phyloP scores from a whole-genome alignment of 2,888 invertebrate species.

The Cosmorhoe ocellata region DNA sequence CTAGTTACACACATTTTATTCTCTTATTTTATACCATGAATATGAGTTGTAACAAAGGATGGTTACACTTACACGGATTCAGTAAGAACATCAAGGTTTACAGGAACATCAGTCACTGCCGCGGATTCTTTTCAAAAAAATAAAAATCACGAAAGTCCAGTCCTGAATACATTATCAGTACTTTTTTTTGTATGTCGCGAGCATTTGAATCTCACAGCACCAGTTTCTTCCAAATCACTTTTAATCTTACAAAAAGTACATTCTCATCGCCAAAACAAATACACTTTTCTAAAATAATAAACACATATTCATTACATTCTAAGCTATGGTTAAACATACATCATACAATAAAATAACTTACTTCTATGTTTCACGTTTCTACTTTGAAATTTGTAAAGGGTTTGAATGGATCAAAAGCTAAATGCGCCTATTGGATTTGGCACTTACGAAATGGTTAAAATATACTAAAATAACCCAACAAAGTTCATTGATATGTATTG shows the following conservation, averaged over 20 bases:
- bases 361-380: conserved; percentile 69
- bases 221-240: conserved; percentile 61
- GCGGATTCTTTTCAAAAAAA: conserved; percentile 58
- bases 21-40: conserved; percentile 74
- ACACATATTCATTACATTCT: conserved; percentile 56
- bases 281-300: conserved; percentile 63
- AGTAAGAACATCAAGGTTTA: conserved; percentile 59
- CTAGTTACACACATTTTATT: conserved; percentile 81
- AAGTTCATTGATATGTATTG: conserved; percentile 50
- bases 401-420: conserved; percentile 48
- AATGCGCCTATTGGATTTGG: conserved; percentile 55
- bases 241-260: conserved; percentile 25
- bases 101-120: conserved; percentile 79
- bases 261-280: conserved; percentile 55
- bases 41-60: conserved; percentile 79
- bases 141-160: conserved; percentile 63
- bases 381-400: conserved; percentile 62
- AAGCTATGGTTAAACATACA: conserved; percentile 78
- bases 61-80: conserved; percentile 66
- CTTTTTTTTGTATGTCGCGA: conserved; percentile 71
- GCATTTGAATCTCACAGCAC: conserved; percentile 78
- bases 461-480: conserved; percentile 20
- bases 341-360: conserved; percentile 76
- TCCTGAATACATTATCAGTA: conserved; percentile 60
- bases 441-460: conserved; percentile 44